Evolutionary conservation across 2,113 vertebrate species (phyloP).

Genomic region (Gadus macrocephalus): DNA sequence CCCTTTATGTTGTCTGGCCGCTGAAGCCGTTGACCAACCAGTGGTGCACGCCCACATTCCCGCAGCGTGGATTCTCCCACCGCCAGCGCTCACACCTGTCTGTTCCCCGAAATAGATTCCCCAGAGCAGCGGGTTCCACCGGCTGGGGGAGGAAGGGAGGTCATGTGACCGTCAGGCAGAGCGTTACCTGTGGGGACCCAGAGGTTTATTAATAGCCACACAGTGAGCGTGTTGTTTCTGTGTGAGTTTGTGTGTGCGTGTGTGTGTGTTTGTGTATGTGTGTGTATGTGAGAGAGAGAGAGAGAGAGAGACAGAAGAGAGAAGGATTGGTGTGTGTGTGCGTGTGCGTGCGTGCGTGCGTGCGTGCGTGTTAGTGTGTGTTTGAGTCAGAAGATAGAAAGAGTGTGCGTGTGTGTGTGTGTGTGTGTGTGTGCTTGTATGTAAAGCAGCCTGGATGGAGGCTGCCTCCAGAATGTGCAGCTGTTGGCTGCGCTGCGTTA

Average conservation of each 20-base stretch:
- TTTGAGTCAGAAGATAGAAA: no score
- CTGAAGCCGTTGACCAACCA: no score
- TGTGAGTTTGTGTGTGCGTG: not conserved
- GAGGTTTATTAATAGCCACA: no score
- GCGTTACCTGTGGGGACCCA: no score
- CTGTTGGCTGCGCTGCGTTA: no score
- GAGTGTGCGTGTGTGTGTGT: constrained; percentile 3
- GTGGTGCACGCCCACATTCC: not conserved
- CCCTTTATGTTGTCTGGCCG: constrained; percentile 5
- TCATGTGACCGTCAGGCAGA: no score
- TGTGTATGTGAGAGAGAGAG: not conserved
- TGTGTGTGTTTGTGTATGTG: not conserved
- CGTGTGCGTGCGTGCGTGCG: not conserved
- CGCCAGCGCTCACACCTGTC: constrained; percentile 55
- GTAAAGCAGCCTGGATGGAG: no score
- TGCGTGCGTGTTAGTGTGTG: not conserved
- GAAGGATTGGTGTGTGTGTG: not conserved
- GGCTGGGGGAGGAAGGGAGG: constrained; percentile 16
- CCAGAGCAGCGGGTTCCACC: constrained; percentile 35
- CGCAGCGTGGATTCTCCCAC: constrained; percentile 23
- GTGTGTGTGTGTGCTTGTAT: not conserved
- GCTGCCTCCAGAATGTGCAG: no score
- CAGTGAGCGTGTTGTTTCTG: not conserved
- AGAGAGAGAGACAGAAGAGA: no score
- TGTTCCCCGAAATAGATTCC: constrained; percentile 59